Evolutionary conservation across 2,113 vertebrate genomes (phyloP), one percentile per base, ranked within the genome.

Genomic region (Cebus imitator): DNA sequence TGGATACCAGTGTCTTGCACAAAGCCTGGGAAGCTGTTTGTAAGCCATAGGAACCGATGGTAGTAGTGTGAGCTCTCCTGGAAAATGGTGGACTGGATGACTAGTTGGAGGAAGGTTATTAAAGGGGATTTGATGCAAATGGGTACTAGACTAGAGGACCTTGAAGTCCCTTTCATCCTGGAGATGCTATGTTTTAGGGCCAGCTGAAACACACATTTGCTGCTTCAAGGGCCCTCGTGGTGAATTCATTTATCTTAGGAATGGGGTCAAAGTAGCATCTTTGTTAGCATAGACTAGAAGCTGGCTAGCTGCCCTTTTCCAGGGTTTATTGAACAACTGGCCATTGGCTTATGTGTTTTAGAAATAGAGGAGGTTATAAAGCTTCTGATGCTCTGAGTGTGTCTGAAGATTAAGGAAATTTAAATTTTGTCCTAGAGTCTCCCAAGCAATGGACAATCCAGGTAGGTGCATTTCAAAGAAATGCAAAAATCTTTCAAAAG

Each of bases 351-450:
- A 37, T 57, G 72, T 92, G 52, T 64, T 90, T 92, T 43, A 90
- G 82, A 81, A 37, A 68, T 12, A 76, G 75, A 92, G 57, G 35
- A 64, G 40, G 66, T 13, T 52, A 76, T 92, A 93, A 95, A 93
- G 8, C 57, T 40, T 91, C 84, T 89, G 91, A 97, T 80, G 87
- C 43, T 70, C 76, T 94, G 97, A 97, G 70, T 61, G 64, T 80
- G 78, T 94, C 85, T 96, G 81, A 97, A 96, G 81, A 97, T 84
- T 48, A 96, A 95, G 87, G 78, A 96, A 90, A 92, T 92, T 64
- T 48, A 97, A 96, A 96, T 92, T 96, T 96, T 78, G 75, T 57
- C 64, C 55, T 76, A 40, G 50, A 95, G 73, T 90, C 81, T 84
- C 80, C 64, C 45, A 81, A 72, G 76, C 79, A 86, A 87, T 73